Conservation (phyloP, 2,113 vertebrate species). For the Pelecanoides urinatrix region DNA sequence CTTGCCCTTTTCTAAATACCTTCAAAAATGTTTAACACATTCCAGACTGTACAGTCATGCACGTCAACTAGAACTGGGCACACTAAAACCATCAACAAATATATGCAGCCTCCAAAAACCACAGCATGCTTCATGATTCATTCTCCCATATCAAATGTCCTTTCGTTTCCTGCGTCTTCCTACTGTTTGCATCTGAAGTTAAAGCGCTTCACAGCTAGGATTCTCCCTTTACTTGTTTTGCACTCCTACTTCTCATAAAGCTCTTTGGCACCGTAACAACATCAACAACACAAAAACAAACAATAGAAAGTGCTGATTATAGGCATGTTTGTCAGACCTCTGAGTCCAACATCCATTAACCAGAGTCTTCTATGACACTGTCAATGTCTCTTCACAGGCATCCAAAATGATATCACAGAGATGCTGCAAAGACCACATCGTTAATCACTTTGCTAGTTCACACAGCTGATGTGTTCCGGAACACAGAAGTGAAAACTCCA, state of each 20-base stretch:
- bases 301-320: neutral
- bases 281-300: neutral
- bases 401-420: neutral
- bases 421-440: neutral
- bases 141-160: neutral
- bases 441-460: neutral
- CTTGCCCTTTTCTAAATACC: neutral
- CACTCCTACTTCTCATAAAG: neutral
- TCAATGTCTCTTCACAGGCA: neutral
- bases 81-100: neutral
- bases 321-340: neutral
- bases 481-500: neutral
- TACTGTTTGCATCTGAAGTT: neutral
- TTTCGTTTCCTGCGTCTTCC: neutral
- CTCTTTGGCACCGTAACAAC: neutral
- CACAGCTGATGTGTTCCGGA: neutral
- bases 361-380: neutral
- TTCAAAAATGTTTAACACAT: constrained; percentile 6
- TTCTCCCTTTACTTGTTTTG: neutral
- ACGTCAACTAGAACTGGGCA: neutral
- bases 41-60: neutral
- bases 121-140: neutral
- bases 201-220: neutral
- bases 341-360: neutral
- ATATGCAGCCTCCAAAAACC: constrained; percentile 14